phyloP scores from a whole-genome alignment of 2,113 vertebrate species.

The Tragelaphus strepsiceros region DNA sequence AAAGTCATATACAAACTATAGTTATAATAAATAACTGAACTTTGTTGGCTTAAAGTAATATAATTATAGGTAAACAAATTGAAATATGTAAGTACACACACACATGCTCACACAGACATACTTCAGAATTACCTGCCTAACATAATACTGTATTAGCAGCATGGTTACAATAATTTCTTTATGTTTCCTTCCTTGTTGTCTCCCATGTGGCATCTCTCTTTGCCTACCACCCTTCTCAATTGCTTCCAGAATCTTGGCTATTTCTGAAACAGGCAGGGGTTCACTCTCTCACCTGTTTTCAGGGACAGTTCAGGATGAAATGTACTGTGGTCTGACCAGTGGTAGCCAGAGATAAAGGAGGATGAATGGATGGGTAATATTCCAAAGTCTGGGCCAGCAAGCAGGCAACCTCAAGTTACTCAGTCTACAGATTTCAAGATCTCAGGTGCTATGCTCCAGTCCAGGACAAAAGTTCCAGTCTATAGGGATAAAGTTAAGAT shows the following conservation, averaged over 20 bases:
- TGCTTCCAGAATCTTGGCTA: background rate
- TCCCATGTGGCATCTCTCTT: background rate
- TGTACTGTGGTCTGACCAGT: background rate
- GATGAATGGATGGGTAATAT: background rate
- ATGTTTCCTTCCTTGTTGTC: background rate
- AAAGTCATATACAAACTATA: background rate
- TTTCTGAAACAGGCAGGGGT: background rate
- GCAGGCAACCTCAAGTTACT: background rate
- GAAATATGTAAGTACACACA: background rate
- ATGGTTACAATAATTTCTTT: background rate
- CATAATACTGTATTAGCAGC: background rate
- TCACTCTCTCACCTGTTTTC: background rate
- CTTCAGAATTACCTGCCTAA: background rate
- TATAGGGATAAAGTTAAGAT: background rate
- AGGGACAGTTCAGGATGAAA: background rate
- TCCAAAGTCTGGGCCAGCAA: background rate
- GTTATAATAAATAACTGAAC: background rate
- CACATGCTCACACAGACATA: background rate
- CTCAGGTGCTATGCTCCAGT: background rate
- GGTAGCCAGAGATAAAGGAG: background rate
- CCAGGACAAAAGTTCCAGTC: background rate
- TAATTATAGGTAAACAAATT: background rate
- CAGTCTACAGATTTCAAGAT: background rate
- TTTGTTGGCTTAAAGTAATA: background rate
- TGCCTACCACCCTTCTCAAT: background rate